Evolutionary conservation across 2,888 invertebrate species (phyloP), one percentile per base, ranked within the genome.

Genomic region (Lepidochitona cinerea): DNA sequence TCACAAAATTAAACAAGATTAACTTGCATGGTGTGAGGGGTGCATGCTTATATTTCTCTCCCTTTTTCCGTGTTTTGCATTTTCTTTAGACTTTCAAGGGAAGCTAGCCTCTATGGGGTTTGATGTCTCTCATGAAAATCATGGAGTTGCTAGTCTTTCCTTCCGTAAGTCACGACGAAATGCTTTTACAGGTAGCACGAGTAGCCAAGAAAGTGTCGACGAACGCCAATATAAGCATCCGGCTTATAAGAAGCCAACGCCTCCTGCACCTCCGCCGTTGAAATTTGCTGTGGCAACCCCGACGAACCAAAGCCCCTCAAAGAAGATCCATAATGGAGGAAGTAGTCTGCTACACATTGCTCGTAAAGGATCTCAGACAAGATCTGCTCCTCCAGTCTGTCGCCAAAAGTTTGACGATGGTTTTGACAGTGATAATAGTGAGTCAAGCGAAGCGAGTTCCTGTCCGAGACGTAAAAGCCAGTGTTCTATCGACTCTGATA

Each of bases 51-150:
- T n/a, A n/a, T 41, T 9, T 12, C 41, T 41, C 18, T 41, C 41
- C 41, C 9, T 41, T 41, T 9, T 12, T 41, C 9, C 18, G 41
- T 18, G 18, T 41, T 41, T 41, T 41, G 9, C 41, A 41, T 41
- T 41, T 41, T 18, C 41, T 41, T 41, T 41, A 89, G 89, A 88
- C 74, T 89, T 89, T 83, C 87, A 89, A 73, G 77, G 80, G 75
- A 89, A 88, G 79, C 81, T 89, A 71, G 81, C 84, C 66, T 81
- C 83, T 23, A 86, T 89, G 83, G 89, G 89, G 68, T 87, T 89
- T 83, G 88, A 86, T 72, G 76, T 84, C 77, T 81, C 82, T 78
- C 81, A 83, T 77, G 82, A 83, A 0, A 49, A 68, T 14, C 37
- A 65, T 37, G 54, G 71, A 65, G 75, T 74, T 9, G 79, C 75